phyloP scores from a whole-genome alignment of 1,140 invertebrate genomes.

The Drosophila ogumai region DNA sequence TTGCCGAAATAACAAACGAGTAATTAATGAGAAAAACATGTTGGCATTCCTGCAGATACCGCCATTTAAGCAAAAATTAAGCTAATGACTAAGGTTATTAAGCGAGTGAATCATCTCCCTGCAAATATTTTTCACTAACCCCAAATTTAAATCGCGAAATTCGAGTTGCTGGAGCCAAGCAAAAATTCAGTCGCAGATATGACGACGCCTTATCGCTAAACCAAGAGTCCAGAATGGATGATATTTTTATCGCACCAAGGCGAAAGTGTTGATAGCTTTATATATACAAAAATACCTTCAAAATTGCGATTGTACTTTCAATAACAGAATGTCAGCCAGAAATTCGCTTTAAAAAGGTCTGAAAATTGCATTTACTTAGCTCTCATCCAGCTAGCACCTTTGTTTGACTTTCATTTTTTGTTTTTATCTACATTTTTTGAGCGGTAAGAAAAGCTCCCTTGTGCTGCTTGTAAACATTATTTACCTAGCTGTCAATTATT shows the following conservation, averaged over 20 bases:
- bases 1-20: slow-evolving; percentile 17
- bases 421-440: slow-evolving; percentile 6
- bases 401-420: slow-evolving; percentile 23
- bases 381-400: slow-evolving; percentile 8
- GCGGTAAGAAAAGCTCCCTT: not conserved
- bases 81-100: slow-evolving; percentile 30
- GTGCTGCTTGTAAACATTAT: slow-evolving; percentile 47
- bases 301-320: slow-evolving; percentile 11
- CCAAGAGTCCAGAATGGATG: slow-evolving; percentile 31
- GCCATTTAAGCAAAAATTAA: slow-evolving; percentile 25
- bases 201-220: slow-evolving; percentile 43
- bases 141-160: slow-evolving; percentile 25
- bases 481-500: slow-evolving; percentile 75
- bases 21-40: slow-evolving; percentile 28
- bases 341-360: slow-evolving; percentile 8
- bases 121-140: slow-evolving; percentile 11
- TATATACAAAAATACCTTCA: slow-evolving; percentile 8
- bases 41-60: slow-evolving; percentile 19
- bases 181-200: slow-evolving; percentile 23
- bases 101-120: slow-evolving; percentile 10
- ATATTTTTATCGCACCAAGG: slow-evolving; percentile 50
- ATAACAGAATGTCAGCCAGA: slow-evolving; percentile 2
- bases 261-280: slow-evolving; percentile 61
- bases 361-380: slow-evolving; percentile 30
- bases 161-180: slow-evolving; percentile 4